phyloP scores from a whole-genome alignment of 2,113 vertebrate species.

The Zosterops hypoxanthus region DNA sequence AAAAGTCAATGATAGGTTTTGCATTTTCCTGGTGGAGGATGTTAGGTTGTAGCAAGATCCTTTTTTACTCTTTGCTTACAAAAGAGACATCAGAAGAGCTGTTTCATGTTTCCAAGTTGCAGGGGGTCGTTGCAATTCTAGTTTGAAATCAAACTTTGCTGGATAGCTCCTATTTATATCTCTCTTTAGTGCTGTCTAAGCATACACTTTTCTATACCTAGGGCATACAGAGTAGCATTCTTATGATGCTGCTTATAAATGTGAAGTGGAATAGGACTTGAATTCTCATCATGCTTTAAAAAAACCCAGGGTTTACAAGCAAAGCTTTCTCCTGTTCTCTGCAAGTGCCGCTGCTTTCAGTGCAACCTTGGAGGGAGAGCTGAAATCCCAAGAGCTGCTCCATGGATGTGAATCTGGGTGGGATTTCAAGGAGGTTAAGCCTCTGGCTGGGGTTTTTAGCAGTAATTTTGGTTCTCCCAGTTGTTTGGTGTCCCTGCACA shows the following conservation, averaged over 20 bases:
- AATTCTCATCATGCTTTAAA: conserved; percentile 29
- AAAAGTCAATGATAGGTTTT: background rate
- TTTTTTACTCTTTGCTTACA: background rate
- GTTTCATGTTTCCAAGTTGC: background rate
- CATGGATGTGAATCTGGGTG: background rate
- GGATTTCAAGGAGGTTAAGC: background rate
- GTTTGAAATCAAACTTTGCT: conserved; percentile 4
- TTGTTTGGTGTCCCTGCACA: background rate
- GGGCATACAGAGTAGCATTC: background rate
- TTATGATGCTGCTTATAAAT: background rate
- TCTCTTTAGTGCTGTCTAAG: background rate
- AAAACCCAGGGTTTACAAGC: background rate
- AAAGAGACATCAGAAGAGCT: background rate
- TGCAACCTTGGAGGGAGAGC: background rate
- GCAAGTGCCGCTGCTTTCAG: background rate
- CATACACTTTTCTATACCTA: background rate
- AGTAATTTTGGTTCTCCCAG: background rate
- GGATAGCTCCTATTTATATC: background rate
- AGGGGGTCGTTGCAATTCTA: background rate
- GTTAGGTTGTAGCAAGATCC: background rate
- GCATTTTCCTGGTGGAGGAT: background rate
- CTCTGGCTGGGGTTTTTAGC: background rate
- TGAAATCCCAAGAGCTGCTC: background rate
- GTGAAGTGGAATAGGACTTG: conserved; percentile 32
- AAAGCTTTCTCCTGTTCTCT: background rate